Conservation (phyloP, 2,888 invertebrate genomes). For the Aleiodes leptofemur region DNA sequence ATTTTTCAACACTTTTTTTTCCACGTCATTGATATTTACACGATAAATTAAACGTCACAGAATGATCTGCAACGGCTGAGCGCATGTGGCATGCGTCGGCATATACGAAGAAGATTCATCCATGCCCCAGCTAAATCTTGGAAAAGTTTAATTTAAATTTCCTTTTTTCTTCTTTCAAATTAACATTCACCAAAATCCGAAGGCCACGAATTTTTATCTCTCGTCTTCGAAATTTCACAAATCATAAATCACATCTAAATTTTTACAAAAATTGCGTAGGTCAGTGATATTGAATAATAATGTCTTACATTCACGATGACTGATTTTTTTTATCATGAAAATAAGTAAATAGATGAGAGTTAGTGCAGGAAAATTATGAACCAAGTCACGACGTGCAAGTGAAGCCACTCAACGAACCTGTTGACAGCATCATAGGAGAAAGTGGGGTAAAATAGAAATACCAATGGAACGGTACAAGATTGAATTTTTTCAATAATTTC, state of each 20-base stretch:
- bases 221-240: conserved; percentile 3
- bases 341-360: conserved; percentile 30
- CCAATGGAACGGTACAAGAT: no score
- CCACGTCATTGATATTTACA: conserved; percentile 56
- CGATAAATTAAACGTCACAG: conserved; percentile 61
- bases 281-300: conserved; percentile 8
- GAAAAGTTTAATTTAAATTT: conserved; percentile 54
- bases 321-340: neutral
- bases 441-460: neutral
- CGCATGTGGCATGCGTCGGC: conserved; percentile 60
- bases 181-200: neutral
- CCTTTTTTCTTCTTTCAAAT: conserved; percentile 7
- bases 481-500: no score
- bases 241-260: conserved; percentile 6
- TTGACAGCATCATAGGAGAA: conserved; percentile 62
- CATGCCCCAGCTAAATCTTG: conserved; percentile 38
- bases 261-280: conserved; percentile 6
- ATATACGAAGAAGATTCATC: conserved; percentile 58
- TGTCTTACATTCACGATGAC: neutral
- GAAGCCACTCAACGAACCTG: conserved; percentile 69
- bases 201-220: conserved; percentile 16
- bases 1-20: conserved; percentile 19
- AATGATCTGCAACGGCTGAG: conserved; percentile 47
- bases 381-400: conserved; percentile 61
- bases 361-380: conserved; percentile 17